Evolutionary conservation across 2,888 invertebrate genomes (phyloP).

Genomic region (Drosophila anceps): DNA sequence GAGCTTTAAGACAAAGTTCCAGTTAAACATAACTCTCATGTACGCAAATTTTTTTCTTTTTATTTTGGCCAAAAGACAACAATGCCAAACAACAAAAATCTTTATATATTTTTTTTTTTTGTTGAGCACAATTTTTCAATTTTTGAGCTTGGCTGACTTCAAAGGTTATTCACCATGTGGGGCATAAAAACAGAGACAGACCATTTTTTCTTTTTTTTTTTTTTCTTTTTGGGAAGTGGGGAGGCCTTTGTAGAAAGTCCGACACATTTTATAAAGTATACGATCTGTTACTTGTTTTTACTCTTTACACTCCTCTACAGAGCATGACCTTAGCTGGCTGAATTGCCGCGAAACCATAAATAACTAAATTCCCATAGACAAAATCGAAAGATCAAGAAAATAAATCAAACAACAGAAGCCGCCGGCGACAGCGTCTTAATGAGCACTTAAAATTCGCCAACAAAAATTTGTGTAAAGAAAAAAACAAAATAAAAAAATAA

Average conservation of each 20-base stretch:
- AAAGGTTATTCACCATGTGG: slow-evolving; percentile 52
- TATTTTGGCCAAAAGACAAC: slow-evolving; percentile 13
- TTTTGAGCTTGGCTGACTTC: slow-evolving; percentile 35
- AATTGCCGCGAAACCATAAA: slow-evolving; percentile 39
- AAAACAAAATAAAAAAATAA: slow-evolving; percentile 26
- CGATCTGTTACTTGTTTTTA: slow-evolving; percentile 9
- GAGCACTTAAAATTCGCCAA: slow-evolving; percentile 53
- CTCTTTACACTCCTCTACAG: slow-evolving; percentile 3
- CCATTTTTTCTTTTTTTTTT: slow-evolving; percentile 17
- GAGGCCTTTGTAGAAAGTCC: slow-evolving; percentile 31
- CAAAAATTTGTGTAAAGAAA: slow-evolving; percentile 23
- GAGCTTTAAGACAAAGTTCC: slow-evolving; percentile 34
- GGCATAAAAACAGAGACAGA: slow-evolving; percentile 33
- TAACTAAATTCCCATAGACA: slow-evolving; percentile 30
- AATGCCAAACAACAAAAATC: slow-evolving; percentile 33
- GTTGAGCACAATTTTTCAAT: slow-evolving; percentile 3
- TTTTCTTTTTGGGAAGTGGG: not conserved
- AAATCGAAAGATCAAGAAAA: slow-evolving; percentile 12
- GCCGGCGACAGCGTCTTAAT: slow-evolving; percentile 59
- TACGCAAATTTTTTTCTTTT: slow-evolving; percentile 40
- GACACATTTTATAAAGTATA: slow-evolving; percentile 22
- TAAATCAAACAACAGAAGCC: slow-evolving; percentile 47
- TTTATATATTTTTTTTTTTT: slow-evolving; percentile 27
- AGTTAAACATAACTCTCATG: slow-evolving; percentile 51
- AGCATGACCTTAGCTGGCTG: slow-evolving; percentile 26